Conservation (phyloP, 2,888 invertebrate genomes). For the Lasioglossum malachurum region DNA sequence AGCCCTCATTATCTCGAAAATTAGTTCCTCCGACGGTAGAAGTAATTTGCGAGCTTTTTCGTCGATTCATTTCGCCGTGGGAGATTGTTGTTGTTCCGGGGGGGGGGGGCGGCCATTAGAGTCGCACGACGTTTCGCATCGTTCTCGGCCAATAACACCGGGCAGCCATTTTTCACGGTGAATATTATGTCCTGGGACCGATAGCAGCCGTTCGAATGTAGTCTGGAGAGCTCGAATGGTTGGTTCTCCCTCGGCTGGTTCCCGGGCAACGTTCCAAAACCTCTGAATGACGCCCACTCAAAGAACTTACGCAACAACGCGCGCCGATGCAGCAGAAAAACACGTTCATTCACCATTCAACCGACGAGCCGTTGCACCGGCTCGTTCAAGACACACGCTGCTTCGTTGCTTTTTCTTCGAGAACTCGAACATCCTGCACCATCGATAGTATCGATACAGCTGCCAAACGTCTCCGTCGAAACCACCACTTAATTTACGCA, state of each 20-base stretch:
- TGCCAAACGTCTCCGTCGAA: not conserved
- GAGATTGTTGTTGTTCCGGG: slow-evolving; percentile 47
- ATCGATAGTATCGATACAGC: slow-evolving; percentile 3
- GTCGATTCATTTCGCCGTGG: slow-evolving; percentile 48
- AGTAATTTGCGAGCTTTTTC: slow-evolving; percentile 47
- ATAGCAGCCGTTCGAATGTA: slow-evolving; percentile 46
- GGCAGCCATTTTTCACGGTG: slow-evolving; percentile 57
- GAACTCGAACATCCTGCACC: not conserved
- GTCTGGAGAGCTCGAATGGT: slow-evolving; percentile 12
- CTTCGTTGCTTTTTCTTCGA: not conserved
- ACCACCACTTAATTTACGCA: not conserved
- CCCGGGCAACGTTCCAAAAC: slow-evolving; percentile 71
- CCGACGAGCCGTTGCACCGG: not conserved
- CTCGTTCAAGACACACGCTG: not conserved
- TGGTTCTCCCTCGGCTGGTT: slow-evolving; percentile 2
- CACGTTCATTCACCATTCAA: slow-evolving; percentile 64
- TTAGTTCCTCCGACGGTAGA: not conserved
- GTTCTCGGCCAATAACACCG: slow-evolving; percentile 56
- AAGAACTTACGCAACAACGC: slow-evolving; percentile 65
- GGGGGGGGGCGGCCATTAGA: slow-evolving; percentile 42
- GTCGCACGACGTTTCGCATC: slow-evolving; percentile 46
- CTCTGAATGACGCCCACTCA: slow-evolving; percentile 72
- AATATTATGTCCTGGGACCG: slow-evolving; percentile 58
- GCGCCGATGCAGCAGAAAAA: slow-evolving; percentile 64
- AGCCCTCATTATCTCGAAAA: slow-evolving; percentile 1